phyloP scores from a whole-genome alignment of 1,140 invertebrate species.

The Ceratina australensis region DNA sequence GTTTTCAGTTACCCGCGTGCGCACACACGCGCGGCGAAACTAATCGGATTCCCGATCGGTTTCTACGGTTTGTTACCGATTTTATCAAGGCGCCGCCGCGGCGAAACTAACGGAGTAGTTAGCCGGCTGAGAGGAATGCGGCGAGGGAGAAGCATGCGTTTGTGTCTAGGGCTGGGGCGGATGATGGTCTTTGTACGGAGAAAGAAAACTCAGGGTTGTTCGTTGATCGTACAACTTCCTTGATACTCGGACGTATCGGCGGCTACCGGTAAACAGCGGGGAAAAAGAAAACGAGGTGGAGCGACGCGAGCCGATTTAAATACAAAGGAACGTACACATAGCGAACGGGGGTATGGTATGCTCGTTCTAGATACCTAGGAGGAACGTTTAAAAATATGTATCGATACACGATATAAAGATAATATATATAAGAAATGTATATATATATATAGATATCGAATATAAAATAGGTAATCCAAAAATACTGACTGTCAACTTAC shows the following conservation, averaged over 20 bases:
- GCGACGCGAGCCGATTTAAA: slow-evolving; percentile 28
- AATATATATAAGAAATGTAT: slow-evolving; percentile 32
- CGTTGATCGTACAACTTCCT: slow-evolving; percentile 37
- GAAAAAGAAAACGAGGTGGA: slow-evolving; percentile 16
- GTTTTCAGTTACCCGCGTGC: background rate
- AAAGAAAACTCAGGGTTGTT: slow-evolving; percentile 38
- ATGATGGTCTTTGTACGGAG: slow-evolving; percentile 13
- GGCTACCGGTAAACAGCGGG: slow-evolving; percentile 9
- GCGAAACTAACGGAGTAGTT: background rate
- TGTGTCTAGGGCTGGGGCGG: slow-evolving; percentile 8
- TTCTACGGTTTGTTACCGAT: slow-evolving; percentile 9
- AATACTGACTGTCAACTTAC: slow-evolving; percentile 53
- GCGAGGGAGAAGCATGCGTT: slow-evolving; percentile 40
- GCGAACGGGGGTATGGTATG: slow-evolving; percentile 21
- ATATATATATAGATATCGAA: slow-evolving; percentile 45
- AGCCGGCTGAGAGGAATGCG: slow-evolving; percentile 38
- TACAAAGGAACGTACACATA: slow-evolving; percentile 52
- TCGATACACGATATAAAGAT: slow-evolving; percentile 43
- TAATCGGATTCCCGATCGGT: slow-evolving; percentile 17
- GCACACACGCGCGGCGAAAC: background rate
- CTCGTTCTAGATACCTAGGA: slow-evolving; percentile 52
- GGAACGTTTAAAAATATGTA: slow-evolving; percentile 43
- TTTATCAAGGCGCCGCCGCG: background rate
- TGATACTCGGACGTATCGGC: slow-evolving; percentile 22
- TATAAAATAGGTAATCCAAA: slow-evolving; percentile 46